Evolutionary conservation across 2,888 invertebrate species (phyloP).

Genomic region (Proisotoma minuta): DNA sequence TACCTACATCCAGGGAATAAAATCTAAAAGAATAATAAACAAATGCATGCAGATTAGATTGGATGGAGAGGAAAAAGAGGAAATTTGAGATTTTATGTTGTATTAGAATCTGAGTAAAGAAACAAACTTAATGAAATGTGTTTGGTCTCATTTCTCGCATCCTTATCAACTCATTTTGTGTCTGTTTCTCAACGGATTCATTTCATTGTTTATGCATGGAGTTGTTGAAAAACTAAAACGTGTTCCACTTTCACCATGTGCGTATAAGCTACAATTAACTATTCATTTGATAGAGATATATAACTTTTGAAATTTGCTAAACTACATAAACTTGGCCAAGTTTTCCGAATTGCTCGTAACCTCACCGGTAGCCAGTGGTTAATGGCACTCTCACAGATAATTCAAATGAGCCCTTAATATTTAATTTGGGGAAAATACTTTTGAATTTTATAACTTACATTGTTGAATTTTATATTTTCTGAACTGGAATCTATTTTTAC

Average conservation of each 20-base stretch:
- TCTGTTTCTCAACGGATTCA: conserved; percentile 4
- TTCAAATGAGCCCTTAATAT: no score
- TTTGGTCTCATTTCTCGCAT: not conserved
- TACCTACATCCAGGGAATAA: not conserved
- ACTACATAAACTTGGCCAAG: no score
- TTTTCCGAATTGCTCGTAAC: no score
- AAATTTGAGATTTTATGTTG: not conserved
- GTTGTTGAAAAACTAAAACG: not conserved
- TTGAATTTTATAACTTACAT: no score
- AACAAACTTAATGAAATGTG: conserved; percentile 8
- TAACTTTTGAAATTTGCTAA: no score
- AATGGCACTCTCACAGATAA: no score
- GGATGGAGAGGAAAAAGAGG: not conserved
- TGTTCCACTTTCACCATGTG: not conserved
- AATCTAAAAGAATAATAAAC: not conserved
- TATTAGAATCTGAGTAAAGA: not conserved
- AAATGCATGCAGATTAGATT: conserved; percentile 1
- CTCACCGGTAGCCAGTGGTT: no score
- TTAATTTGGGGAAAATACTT: no score
- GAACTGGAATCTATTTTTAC: no score
- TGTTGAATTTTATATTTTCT: no score
- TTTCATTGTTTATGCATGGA: conserved; percentile 14
- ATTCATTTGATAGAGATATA: no score
- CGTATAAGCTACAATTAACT: no score
- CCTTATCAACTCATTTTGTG: conserved; percentile 9